Evolutionary conservation across 1,140 invertebrate genomes (phyloP), one percentile per base, ranked within the genome.

Genomic region (Dysdera silvatica): DNA sequence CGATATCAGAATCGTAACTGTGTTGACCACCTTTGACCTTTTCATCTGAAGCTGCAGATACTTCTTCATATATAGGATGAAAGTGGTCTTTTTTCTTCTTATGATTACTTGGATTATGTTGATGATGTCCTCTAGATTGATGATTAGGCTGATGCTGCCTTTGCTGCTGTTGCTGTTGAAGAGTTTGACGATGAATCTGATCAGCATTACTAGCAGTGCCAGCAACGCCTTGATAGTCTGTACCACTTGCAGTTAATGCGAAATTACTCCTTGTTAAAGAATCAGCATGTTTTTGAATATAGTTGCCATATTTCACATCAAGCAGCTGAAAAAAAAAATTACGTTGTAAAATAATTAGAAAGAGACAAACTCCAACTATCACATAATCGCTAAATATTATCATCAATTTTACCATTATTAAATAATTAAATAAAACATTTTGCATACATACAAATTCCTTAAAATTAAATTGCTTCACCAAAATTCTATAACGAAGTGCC

Each of bases 21-120:
- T 29, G 62, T n/a, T 61, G 40, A 14, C 52, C 51, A 16, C 31
- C 49, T 2, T 26, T 32, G 10, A 24, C 45, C 33, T 67, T 67
- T 7, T 59, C 67, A 24, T 68, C 67, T 0, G 67, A 68, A n/a
- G 33, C 43, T 14, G 31, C 61, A 33, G 65, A 69, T n/a, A 70
- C 67, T 32, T 70, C 69, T 48, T 70, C 69, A 35, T 70, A 70
- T 5, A 69, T 62, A 18, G 67, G 67, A 48, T 68, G 69, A 43
- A 64, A 69, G 12, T 65, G 60, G 3, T 70, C 61, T 32, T 68
- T 66, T 16, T 57, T 61, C n/a, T 53, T 41, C 23, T 61, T 55
- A 0, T 54, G 59, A 5, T 29, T 16, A 18, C 35, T 48, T 12
- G 18, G 14, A 18, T 41, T 31, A 18, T 55, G 53, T 8, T 54